phyloP scores from a whole-genome alignment of 2,888 invertebrate species.

The Apamea anceps region DNA sequence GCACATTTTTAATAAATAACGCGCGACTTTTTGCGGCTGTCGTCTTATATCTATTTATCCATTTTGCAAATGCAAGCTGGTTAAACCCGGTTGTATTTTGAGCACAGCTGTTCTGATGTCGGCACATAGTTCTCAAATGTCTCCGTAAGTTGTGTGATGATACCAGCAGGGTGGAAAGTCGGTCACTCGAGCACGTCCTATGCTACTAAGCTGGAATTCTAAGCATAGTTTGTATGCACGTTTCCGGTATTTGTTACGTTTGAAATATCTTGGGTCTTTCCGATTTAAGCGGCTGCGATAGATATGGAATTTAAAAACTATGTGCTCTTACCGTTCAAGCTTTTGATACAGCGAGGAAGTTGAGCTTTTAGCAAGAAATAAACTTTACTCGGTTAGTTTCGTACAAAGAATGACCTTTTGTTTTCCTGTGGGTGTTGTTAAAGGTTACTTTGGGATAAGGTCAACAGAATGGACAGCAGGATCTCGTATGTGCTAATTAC shows the following conservation, averaged over 20 bases:
- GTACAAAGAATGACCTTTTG: constrained; percentile 26
- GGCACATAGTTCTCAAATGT: constrained; percentile 74
- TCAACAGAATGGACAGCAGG: constrained; percentile 20
- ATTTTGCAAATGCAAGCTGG: constrained; percentile 22
- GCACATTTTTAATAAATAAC: constrained; percentile 38
- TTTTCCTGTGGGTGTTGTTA: constrained; percentile 16
- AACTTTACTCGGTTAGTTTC: constrained; percentile 21
- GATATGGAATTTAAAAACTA: constrained; percentile 57
- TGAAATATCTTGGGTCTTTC: constrained; percentile 60
- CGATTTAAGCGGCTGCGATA: constrained; percentile 49
- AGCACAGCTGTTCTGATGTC: constrained; percentile 72
- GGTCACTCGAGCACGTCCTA: constrained; percentile 75
- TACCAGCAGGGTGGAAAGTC: constrained; percentile 69
- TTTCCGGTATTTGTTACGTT: constrained; percentile 68
- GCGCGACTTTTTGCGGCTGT: constrained; percentile 20
- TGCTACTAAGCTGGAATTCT: constrained; percentile 69
- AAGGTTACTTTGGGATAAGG: constrained; percentile 38
- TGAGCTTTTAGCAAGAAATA: constrained; percentile 18
- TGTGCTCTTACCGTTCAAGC: constrained; percentile 11
- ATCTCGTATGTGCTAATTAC: constrained; percentile 35
- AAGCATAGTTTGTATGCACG: constrained; percentile 69
- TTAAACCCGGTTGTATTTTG: constrained; percentile 51
- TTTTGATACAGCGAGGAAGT: constrained; percentile 16
- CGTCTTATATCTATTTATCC: constrained; percentile 34
- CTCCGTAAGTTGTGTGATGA: constrained; percentile 67